Evolutionary conservation across 2,888 invertebrate species (phyloP), one percentile per base, ranked within the genome.

Genomic region (Choreutis nemorana): DNA sequence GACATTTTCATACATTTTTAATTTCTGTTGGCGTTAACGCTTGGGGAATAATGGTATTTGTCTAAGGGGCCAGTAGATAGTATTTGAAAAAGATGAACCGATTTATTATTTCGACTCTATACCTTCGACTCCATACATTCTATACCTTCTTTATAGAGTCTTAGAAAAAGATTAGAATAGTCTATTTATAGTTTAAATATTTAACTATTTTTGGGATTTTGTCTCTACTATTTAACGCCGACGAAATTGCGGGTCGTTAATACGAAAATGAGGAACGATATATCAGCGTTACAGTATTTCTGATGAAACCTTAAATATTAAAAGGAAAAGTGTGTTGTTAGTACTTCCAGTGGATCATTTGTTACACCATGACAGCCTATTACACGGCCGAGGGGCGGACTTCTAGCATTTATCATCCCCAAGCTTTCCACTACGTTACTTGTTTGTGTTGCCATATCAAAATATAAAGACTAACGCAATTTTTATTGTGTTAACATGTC

Each of bases 301-400:
- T 37, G 32, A 36, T 31, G 33, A 31, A 23, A 37, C 30, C 30
- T 34, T 26, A 30, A 23, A 33, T 23, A 34, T 18, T 28, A 34
- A 34, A 34, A 32, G 32, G 28, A 31, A 23, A 40, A 15, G 28
- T 34, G 28, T 36, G 39, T 39, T 32, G 34, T 28, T 30, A 39
- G 30, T 28, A 29, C 30, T 27, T 35, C 35, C 40, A 37, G 36
- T 37, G 31, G 46, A 50, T 55, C 56, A 52, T 59, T 57, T 58
- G 49, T 60, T 48, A 57, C 35, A 37, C 32, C 15, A 31, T 39
- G 52, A 51, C 56, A 58, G 49, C 42, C 45, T 50, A 55, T 58
- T 55, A 58, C 44, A 41, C 29, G 42, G 38, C 30, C 44, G 50
- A 31, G n/a, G n/a, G n/a, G n/a, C n/a, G n/a, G n/a, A n/a, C n/a